Evolutionary conservation across 2,888 invertebrate genomes (phyloP).

Genomic region (Coleophora deauratella): DNA sequence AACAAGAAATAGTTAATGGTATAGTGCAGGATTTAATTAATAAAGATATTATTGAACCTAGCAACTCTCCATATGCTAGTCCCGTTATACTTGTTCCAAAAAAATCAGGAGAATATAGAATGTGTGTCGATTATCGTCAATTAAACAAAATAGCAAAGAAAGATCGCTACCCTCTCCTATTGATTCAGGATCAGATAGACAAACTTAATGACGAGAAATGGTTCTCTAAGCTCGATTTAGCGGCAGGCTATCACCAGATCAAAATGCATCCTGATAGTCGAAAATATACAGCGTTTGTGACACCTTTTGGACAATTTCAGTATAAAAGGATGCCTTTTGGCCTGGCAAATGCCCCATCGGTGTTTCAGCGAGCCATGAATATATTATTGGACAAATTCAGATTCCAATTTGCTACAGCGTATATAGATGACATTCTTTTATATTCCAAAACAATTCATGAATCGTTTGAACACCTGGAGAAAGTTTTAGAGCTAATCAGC

Average conservation of each 20-base stretch:
- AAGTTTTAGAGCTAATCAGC: conserved; percentile 1
- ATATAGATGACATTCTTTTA: too few species aligned
- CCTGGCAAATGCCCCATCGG: conserved; percentile 2
- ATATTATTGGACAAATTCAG: conserved; percentile 1
- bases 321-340: conserved; percentile 11
- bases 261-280: conserved; percentile 4
- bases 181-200: conserved; percentile 14
- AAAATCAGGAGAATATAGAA: conserved; percentile 8
- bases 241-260: too few species aligned
- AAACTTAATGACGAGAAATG: conserved; percentile 1
- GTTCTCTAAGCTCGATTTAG: conserved; percentile 10
- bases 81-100: conserved; percentile 8
- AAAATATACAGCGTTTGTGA: conserved; percentile 11
- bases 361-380: conserved; percentile 5
- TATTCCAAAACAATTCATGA: conserved; percentile 1
- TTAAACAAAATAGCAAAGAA: conserved; percentile 12
- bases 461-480: conserved; percentile 2
- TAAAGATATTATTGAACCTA: conserved; percentile 10
- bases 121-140: conserved; percentile 13
- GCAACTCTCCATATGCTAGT: conserved; percentile 14
- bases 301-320: conserved; percentile 10
- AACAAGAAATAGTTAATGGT: conserved; percentile 5
- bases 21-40: conserved; percentile 11
- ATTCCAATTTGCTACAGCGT: conserved; percentile 9
- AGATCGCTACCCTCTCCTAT: conserved; percentile 11